These are phyloP conservation scores for Reticulitermes lucifugus DNA, from an alignment of 2,888 invertebrate species.

Conservation along the genomic window DNA sequence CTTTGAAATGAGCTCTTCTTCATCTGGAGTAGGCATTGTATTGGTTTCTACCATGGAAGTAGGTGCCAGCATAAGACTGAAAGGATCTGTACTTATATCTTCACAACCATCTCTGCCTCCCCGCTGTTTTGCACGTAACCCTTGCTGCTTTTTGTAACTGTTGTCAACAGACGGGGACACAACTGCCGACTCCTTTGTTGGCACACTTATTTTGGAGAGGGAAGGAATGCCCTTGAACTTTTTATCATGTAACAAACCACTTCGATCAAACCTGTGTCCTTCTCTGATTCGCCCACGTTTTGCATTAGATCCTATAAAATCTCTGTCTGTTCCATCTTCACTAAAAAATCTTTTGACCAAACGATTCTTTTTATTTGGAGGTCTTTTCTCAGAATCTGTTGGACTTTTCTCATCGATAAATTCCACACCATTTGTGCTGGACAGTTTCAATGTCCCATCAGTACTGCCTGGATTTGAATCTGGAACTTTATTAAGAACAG, in stretches of 20 bases:
- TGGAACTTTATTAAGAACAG: neutral
- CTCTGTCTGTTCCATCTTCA: conserved; percentile 64
- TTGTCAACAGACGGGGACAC: conserved; percentile 13
- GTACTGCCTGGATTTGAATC: conserved; percentile 18
- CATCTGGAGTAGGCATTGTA: conserved; percentile 24
- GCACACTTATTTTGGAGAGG: conserved; percentile 24
- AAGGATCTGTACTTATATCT: conserved; percentile 1
- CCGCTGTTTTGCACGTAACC: neutral
- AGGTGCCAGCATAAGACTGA: neutral
- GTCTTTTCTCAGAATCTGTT: conserved; percentile 21
- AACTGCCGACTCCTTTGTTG: conserved; percentile 24
- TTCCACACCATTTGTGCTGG: conserved; percentile 41
- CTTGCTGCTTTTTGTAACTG: conserved; percentile 18
- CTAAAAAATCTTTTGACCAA: conserved; percentile 62
- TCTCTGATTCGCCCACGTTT: conserved; percentile 57
- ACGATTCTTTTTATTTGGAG: conserved; percentile 49
- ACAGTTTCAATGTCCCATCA: conserved; percentile 33
- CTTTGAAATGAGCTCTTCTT: conserved; percentile 2
- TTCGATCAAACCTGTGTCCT: conserved; percentile 15
- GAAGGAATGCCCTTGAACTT: neutral
- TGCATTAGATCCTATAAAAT: conserved; percentile 54
- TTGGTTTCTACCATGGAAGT: conserved; percentile 12
- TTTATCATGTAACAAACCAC: conserved; percentile 17
- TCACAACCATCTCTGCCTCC: conserved; percentile 18
- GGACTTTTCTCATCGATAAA: conserved; percentile 1